Percentiles rank a stretch among this genome's conserved stretches.
Evolutionary conservation across 2,888 invertebrate genomes (phyloP).

Genomic region (Netelia virgata): DNA sequence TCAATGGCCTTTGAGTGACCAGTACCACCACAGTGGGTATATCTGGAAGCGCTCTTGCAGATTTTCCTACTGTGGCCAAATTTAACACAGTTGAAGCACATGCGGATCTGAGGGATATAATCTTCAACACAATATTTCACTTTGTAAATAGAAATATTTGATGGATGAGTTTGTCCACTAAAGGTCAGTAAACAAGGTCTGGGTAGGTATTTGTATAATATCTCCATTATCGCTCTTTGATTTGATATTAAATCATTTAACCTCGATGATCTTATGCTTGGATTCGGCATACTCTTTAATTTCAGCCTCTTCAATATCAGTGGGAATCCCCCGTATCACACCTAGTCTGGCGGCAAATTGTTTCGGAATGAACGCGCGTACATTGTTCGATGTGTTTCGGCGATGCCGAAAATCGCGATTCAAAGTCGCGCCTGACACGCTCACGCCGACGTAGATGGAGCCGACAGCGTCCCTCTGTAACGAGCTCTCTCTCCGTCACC

Average conservation of each 20-base stretch:
- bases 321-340: neutral
- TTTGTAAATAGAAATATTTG: neutral
- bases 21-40: neutral
- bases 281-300: neutral
- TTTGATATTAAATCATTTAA: constrained; percentile 4
- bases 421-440: too few species aligned
- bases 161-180: neutral
- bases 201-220: neutral
- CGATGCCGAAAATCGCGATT: too few species aligned
- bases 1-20: neutral
- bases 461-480: too few species aligned
- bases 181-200: neutral
- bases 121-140: constrained; percentile 7
- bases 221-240: neutral
- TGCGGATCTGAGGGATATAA: neutral
- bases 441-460: too few species aligned
- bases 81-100: constrained; percentile 19
- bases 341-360: neutral
- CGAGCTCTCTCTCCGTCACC: too few species aligned
- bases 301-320: neutral
- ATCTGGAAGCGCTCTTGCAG: constrained; percentile 14
- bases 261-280: neutral
- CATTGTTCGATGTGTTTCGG: too few species aligned
- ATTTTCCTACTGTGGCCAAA: neutral
- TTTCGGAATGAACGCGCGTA: constrained; percentile 14